Percentiles rank a stretch among this genome's conserved stretches.
These are phyloP conservation scores for Salvator merianae DNA, from an alignment of 2,113 vertebrate genomes.

Conservation along the genomic window DNA sequence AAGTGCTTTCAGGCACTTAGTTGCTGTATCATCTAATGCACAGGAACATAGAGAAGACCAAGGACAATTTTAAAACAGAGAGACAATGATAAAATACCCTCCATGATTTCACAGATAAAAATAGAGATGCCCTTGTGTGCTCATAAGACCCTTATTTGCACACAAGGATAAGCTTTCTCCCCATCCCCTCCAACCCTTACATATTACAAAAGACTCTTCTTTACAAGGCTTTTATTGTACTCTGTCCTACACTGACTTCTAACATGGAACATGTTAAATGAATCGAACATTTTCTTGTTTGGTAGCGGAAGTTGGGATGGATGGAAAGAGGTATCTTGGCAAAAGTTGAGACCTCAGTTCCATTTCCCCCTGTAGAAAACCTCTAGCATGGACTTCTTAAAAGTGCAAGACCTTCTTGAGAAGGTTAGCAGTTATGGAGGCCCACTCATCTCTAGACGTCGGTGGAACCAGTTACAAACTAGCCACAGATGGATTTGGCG, in stretches of 20 bases:
- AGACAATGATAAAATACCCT: neutral
- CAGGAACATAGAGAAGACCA: neutral
- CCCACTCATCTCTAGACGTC: too few species aligned
- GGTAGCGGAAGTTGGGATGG: neutral
- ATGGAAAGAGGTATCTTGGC: neutral
- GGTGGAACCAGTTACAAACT: too few species aligned
- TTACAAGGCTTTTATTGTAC: neutral
- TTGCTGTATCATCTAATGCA: conserved; percentile 5
- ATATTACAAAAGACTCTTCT: too few species aligned
- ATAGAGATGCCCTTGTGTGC: conserved; percentile 1
- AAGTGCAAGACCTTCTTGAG: too few species aligned
- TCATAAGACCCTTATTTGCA: neutral
- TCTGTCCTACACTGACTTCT: neutral
- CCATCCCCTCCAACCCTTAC: neutral
- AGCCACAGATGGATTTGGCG: too few species aligned
- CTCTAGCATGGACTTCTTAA: too few species aligned
- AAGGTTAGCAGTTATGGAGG: too few species aligned
- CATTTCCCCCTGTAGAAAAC: too few species aligned
- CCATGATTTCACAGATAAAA: conserved; percentile 4
- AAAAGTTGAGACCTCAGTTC: neutral
- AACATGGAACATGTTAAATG: too few species aligned
- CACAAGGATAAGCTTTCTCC: neutral
- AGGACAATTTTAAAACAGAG: conserved; percentile 11
- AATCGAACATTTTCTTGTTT: neutral
- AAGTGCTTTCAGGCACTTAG: neutral